phyloP scores from a whole-genome alignment of 2,888 invertebrate genomes.

The Podotricha telesiphe region DNA sequence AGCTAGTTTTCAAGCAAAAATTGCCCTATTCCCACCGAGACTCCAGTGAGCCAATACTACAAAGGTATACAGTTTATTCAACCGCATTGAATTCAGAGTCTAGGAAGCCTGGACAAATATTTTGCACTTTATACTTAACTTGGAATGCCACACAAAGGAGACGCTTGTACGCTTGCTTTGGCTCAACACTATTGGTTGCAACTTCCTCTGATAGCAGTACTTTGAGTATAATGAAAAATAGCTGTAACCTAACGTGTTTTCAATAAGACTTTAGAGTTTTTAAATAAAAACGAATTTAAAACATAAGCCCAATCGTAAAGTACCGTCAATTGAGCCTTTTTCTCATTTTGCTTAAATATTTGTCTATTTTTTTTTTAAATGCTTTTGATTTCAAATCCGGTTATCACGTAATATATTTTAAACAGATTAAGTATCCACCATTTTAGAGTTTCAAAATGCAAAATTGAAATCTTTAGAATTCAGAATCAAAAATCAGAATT shows the following conservation, averaged over 20 bases:
- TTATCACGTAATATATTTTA: too few relatives aligned
- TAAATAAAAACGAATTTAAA: background rate
- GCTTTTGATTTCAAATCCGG: too few relatives aligned
- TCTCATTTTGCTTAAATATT: too few relatives aligned
- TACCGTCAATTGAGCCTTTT: too few relatives aligned
- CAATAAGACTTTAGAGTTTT: background rate
- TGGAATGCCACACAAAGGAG: conserved; percentile 36
- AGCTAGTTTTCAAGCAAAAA: conserved; percentile 12
- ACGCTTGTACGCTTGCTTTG: conserved; percentile 31
- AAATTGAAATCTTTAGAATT: too few relatives aligned
- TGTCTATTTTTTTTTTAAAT: too few relatives aligned
- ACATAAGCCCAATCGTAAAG: too few relatives aligned
- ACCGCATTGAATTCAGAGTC: conserved; percentile 39
- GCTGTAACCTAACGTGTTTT: background rate
- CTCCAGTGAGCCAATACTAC: conserved; percentile 32
- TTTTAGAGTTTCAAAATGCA: too few relatives aligned
- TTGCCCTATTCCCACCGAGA: conserved; percentile 22
- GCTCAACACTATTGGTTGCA: conserved; percentile 30
- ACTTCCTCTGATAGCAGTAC: conserved; percentile 4
- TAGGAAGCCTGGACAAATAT: conserved; percentile 43
- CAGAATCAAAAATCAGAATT: too few relatives aligned
- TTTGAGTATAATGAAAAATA: conserved; percentile 3
- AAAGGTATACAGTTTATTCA: conserved; percentile 41
- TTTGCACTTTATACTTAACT: conserved; percentile 43
- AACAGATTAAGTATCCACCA: too few relatives aligned